Percentiles rank a stretch among this genome's conserved stretches.
Evolutionary conservation across 2,797 vertebrate species (phyloP).

Genomic region (Galaxias olidus): DNA sequence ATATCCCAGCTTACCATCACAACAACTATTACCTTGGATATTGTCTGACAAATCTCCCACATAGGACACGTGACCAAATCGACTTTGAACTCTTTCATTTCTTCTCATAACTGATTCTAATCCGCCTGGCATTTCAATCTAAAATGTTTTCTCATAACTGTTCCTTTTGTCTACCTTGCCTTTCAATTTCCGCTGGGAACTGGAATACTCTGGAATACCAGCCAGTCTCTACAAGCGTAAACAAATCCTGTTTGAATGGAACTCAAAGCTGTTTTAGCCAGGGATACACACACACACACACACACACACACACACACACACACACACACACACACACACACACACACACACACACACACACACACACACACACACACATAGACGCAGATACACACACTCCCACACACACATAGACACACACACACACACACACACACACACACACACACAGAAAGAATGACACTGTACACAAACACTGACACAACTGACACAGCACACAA

Average conservation of each 20-base stretch:
- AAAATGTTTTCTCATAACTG: too few species aligned
- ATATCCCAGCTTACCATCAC: too few species aligned
- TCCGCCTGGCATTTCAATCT: too few species aligned
- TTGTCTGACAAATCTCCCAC: too few species aligned
- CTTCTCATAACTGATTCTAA: too few species aligned
- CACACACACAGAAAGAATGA: background rate
- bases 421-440: constrained; percentile 4
- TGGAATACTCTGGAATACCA: constrained; percentile 40
- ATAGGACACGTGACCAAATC: too few species aligned
- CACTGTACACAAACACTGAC: too few species aligned
- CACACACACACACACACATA: constrained; percentile 2
- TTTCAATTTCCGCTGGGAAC: constrained; percentile 69
- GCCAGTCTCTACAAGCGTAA: constrained; percentile 59
- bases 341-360: background rate
- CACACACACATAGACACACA: constrained; percentile 9
- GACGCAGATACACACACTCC: background rate
- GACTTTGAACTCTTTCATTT: too few species aligned
- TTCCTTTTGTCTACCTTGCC: too few species aligned
- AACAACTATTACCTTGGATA: too few species aligned
- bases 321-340: background rate
- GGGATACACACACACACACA: background rate
- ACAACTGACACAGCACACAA: too few species aligned
- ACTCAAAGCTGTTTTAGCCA: too few species aligned
- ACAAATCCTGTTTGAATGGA: constrained; percentile 43
- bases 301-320: background rate